Base-by-base conservation (phyloP, 2,797 vertebrate genomes). In the Phataginus tricuspis region DNA sequence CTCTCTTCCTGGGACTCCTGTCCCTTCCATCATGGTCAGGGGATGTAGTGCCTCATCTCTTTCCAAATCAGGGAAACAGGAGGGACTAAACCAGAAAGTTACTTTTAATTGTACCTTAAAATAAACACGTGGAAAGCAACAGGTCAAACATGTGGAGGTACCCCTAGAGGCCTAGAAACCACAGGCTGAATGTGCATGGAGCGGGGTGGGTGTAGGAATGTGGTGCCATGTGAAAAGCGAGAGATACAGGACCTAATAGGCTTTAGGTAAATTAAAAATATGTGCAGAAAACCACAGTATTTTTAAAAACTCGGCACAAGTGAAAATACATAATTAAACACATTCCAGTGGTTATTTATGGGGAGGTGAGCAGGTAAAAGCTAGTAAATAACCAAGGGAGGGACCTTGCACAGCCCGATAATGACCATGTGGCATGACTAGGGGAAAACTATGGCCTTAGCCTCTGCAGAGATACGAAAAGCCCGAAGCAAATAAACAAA, bases 141-240 rank as follows among this genome's bases (percentile, higher is more conserved):
- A 37, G 37, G 23, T 11, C 7, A 3, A 77, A 27, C 25, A 14
- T 0, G 29, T 27, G 34, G 66, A 1, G 5, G 39, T 4, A 25
- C 27, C 31, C 8, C 10, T 18, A 29, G 71, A 72, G n/a, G 18
- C 25, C 37, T 34, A 42, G 53, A 63, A 49, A 42, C 7, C 2
- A 31, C 0, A 5, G 29, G 19, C 34, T 4, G 7, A 8, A 10
- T 18, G 10, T 7, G 1, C 15, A 27, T 16, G 25, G 3, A 55
- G 75, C 21, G 45, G 45, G 45, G 45, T 45, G 45, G 45, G 45
- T 12, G 45, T 45, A 39, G 6, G 68, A 34, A 25, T 31, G 19
- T 16, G 27, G 59, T 4, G 19, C 37, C 61, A 80, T 63, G 42
- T 7, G 49, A 14, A n/a, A 45, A 78, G 45, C 6, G 16, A 71